phyloP scores from a whole-genome alignment of 2,113 vertebrate genomes.

The Pseudorhombus dupliciocellatus region DNA sequence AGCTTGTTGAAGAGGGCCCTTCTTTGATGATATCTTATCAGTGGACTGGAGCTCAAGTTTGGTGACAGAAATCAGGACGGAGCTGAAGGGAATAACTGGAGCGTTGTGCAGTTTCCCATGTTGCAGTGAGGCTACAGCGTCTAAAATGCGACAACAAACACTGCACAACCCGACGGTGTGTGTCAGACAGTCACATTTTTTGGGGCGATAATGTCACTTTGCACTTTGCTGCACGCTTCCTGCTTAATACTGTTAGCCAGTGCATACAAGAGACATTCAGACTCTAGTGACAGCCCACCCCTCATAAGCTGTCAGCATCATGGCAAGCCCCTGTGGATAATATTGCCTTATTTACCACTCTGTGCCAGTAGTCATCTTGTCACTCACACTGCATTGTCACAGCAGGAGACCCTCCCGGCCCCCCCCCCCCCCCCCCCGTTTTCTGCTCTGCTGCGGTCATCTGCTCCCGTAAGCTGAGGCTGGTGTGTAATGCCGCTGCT shows the following conservation, averaged over 20 bases:
- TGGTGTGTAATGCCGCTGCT: conserved; percentile 1
- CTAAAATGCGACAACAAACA: too few relatives aligned
- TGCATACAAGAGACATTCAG: neutral
- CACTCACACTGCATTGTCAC: conserved; percentile 36
- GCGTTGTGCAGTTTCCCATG: neutral
- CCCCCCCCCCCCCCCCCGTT: conserved; percentile 31
- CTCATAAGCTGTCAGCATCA: conserved; percentile 13
- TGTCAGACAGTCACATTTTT: neutral
- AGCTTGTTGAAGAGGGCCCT: neutral
- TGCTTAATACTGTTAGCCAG: neutral
- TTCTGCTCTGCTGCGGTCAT: conserved; percentile 35
- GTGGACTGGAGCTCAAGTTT: neutral
- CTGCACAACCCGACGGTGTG: neutral
- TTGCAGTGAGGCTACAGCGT: too few relatives aligned
- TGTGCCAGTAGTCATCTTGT: conserved; percentile 36
- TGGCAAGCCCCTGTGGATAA: conserved; percentile 23
- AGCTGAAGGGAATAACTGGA: neutral
- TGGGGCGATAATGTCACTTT: neutral
- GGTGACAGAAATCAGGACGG: neutral
- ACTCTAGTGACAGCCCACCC: neutral
- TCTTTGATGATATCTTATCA: neutral
- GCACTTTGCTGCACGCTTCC: neutral
- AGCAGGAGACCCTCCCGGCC: conserved; percentile 26
- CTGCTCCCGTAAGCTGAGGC: conserved; percentile 39
- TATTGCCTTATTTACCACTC: conserved; percentile 42